Evolutionary conservation across 2,888 invertebrate species (phyloP), one percentile per base, ranked within the genome.

Genomic region (Diplolepis rosae): DNA sequence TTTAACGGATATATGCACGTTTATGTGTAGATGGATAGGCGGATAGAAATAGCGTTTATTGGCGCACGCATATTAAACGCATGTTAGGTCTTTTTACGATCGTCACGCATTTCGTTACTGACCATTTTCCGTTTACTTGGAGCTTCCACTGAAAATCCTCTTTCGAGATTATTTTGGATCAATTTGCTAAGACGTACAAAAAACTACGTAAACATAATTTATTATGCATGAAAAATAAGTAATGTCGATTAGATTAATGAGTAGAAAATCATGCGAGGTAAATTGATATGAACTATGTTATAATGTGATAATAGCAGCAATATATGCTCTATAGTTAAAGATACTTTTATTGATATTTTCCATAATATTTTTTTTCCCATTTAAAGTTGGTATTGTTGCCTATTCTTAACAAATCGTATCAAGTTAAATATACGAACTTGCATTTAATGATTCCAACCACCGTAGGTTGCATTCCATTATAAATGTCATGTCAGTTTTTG

Each of bases 1-100:
- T 9, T n/a, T 22, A n/a, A 39, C 39, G 56, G 56, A 35, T 61
- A 39, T 61, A 27, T 13, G 13, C 7, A n/a, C 39, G 32, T 32
- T 22, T 61, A 39, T n/a, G 24, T 39, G 35, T 61, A 35, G 39
- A 61, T 61, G 61, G 35, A 61, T 61, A 61, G 35, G 61, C 32
- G 56, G 32, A 56, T 61, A 61, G 56, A 61, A 18, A 18, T 24
- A 39, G 35, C 56, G 56, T 61, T 61, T 61, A 61, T 61, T 61
- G 61, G 61, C 61, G 39, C 61, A 61, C 39, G 61, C 61, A 61
- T 61, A 61, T 61, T 61, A 61, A 61, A 61, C 24, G 39, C 61
- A 61, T 61, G 61, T 61, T 61, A 61, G 35, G n/a, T 61, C 24
- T 42, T 24, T 61, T 61, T 61, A 61, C 39, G 39, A 42, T 22